A percentile compares a stretch with the other conserved stretches of the same genome.
These are phyloP conservation scores for Siphlonurus alternatus DNA, from an alignment of 2,888 invertebrate species.

Conservation along the genomic window DNA sequence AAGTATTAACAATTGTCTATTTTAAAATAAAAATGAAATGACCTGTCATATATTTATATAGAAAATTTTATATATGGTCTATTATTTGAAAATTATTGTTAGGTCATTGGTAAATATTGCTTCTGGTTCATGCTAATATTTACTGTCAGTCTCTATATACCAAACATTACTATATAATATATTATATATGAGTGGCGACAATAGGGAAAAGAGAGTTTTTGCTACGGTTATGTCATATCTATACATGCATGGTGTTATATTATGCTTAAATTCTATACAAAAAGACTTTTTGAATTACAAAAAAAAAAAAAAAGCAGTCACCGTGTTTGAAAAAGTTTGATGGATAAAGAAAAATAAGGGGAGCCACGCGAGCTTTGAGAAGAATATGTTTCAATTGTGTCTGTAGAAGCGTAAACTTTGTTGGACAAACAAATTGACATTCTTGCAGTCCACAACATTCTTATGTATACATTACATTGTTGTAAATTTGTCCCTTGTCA, in stretches of 20 bases:
- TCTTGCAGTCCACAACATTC: too few species aligned
- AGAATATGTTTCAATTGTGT: too few species aligned
- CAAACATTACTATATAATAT: background rate
- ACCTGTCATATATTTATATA: background rate
- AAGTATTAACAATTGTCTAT: background rate
- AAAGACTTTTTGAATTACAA: too few species aligned
- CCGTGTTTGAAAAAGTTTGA: background rate
- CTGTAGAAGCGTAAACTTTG: too few species aligned
- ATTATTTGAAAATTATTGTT: background rate
- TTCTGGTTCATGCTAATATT: background rate
- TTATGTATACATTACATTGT: too few species aligned
- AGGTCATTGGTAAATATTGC: background rate
- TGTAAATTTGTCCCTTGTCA: too few species aligned
- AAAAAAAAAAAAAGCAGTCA: too few species aligned
- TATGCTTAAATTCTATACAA: too few species aligned
- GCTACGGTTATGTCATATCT: background rate
- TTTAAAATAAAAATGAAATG: background rate
- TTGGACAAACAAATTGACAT: too few species aligned
- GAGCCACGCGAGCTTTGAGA: background rate
- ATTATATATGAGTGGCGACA: too few species aligned
- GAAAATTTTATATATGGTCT: background rate
- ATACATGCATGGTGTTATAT: background rate
- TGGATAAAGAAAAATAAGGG: background rate
- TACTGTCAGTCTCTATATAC: too few species aligned
- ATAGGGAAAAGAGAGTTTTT: too few species aligned